A percentile compares a stretch with the other conserved stretches of the same genome.
These are phyloP conservation scores for Cheirogaleus major DNA, from an alignment of 2,797 vertebrate genomes.

Conservation along the genomic window DNA sequence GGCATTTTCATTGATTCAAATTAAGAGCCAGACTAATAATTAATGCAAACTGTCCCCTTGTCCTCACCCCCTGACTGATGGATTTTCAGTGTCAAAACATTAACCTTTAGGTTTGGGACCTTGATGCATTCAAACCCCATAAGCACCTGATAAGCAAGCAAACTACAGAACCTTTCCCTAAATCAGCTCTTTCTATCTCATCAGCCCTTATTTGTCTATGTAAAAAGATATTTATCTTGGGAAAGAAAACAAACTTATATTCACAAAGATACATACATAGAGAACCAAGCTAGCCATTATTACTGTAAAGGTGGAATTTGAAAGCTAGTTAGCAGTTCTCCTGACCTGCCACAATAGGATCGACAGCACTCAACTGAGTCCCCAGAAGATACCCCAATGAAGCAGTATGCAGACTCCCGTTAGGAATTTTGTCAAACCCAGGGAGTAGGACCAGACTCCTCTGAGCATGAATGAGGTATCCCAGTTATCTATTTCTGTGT, in stretches of 20 bases:
- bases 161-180: conserved; percentile 58
- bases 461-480: neutral
- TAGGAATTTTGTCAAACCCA: neutral
- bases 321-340: conserved; percentile 7
- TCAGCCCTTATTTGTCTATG: conserved; percentile 52
- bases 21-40: conserved; percentile 86
- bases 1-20: conserved; percentile 87
- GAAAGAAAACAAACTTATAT: conserved; percentile 50
- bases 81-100: conserved; percentile 81
- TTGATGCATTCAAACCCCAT: conserved; percentile 71
- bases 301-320: conserved; percentile 17
- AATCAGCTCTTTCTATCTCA: conserved; percentile 48
- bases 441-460: neutral
- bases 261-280: conserved; percentile 10
- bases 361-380: neutral
- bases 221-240: conserved; percentile 60
- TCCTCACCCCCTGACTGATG: conserved; percentile 77
- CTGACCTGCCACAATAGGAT: neutral
- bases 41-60: conserved; percentile 81
- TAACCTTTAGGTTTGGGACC: conserved; percentile 80
- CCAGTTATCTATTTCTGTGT: neutral
- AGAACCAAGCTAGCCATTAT: neutral
- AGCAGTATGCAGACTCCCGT: neutral
- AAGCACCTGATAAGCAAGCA: conserved; percentile 75
- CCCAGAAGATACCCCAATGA: neutral